phyloP scores from a whole-genome alignment of 92 coral and sea anemone species.

The Bergia puertoricense region DNA sequence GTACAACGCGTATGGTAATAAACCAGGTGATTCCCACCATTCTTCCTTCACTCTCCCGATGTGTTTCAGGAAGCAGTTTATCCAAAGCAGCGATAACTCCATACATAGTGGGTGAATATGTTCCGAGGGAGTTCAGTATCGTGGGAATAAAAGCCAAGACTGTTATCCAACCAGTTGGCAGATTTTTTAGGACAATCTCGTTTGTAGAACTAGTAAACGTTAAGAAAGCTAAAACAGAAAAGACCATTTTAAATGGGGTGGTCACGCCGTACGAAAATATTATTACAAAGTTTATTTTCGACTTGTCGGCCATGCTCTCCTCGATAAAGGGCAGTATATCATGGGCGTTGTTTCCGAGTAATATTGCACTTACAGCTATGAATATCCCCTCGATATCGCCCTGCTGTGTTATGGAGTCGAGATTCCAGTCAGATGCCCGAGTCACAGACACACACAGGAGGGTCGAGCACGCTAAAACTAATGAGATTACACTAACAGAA shows the following conservation, averaged over 20 bases:
- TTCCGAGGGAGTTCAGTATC: neutral
- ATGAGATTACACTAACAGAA: constrained; percentile 2
- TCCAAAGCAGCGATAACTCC: constrained; percentile 20
- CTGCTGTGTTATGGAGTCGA: constrained; percentile 12
- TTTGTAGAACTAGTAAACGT: constrained; percentile 20
- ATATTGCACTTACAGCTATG: constrained; percentile 26
- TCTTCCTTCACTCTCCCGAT: neutral
- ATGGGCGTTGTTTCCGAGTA: constrained; percentile 36
- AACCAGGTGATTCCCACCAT: neutral
- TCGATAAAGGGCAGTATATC: constrained; percentile 34
- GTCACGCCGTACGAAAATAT: constrained; percentile 21
- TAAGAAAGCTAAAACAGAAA: constrained; percentile 7
- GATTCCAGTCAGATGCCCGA: neutral
- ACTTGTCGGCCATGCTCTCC: constrained; percentile 37
- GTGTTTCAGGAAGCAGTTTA: neutral
- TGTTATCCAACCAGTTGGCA: constrained; percentile 19
- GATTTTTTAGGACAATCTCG: constrained; percentile 17
- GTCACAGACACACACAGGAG: neutral
- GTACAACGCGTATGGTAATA: constrained; percentile 19
- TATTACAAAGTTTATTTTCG: constrained; percentile 17
- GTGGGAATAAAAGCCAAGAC: constrained; percentile 6
- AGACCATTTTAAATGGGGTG: constrained; percentile 16
- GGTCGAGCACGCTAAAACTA: neutral
- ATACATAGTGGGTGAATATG: constrained; percentile 26
- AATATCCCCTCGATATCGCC: constrained; percentile 22